phyloP scores from a whole-genome alignment of 2,113 vertebrate genomes.

The Crotalus tigris region DNA sequence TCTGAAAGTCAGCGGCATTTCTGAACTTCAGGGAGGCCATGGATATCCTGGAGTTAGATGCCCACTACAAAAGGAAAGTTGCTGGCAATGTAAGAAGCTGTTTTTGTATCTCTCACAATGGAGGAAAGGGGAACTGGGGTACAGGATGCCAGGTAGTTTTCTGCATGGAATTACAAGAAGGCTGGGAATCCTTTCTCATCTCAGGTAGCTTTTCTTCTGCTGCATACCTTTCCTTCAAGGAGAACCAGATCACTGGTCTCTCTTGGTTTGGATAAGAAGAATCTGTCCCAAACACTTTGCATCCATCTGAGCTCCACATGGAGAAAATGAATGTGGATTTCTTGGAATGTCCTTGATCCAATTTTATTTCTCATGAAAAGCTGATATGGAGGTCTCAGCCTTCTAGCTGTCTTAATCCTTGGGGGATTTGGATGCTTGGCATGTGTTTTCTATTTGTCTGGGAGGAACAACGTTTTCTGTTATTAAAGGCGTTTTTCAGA shows the following conservation, averaged over 20 bases:
- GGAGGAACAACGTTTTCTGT: not conserved
- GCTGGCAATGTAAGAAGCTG: conserved; percentile 1
- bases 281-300: not conserved
- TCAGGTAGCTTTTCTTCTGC: not conserved
- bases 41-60: conserved; percentile 24
- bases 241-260: not conserved
- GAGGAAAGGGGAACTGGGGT: not conserved
- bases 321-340: not conserved
- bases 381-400: not conserved
- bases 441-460: not conserved
- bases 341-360: not conserved
- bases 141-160: not conserved
- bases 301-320: not conserved
- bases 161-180: not conserved
- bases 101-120: not conserved
- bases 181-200: not conserved
- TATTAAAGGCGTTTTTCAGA: not conserved
- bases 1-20: not conserved
- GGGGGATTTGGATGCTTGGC: not conserved
- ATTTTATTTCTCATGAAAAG: not conserved
- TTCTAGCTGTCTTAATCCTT: too few relatives aligned
- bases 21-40: not conserved
- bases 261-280: not conserved
- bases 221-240: not conserved
- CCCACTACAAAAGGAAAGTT: not conserved